Percentiles rank a stretch among this genome's conserved stretches.
Conservation (phyloP, 2,113 vertebrate genomes). For the Clarias magur region DNA sequence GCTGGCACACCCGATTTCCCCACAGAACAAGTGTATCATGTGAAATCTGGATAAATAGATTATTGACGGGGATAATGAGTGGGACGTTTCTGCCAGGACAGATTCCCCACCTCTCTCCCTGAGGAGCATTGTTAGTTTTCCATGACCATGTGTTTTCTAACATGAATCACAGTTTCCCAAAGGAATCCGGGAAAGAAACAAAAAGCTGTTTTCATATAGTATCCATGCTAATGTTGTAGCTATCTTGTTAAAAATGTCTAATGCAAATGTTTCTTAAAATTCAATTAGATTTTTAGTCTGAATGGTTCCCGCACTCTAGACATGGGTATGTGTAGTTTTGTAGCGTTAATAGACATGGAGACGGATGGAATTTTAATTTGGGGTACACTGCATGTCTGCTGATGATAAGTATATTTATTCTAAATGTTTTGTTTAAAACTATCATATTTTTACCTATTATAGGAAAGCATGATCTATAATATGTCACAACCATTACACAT, state of each 20-base stretch:
- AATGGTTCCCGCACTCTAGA: background rate
- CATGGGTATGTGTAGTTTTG: background rate
- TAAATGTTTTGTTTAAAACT: no score
- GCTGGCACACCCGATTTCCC: background rate
- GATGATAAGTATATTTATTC: no score
- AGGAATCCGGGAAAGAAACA: constrained; percentile 46
- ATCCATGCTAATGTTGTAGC: constrained; percentile 4
- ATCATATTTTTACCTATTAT: no score
- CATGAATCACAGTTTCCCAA: constrained; percentile 33
- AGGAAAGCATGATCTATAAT: no score
- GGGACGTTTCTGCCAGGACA: constrained; percentile 27
- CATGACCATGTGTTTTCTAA: constrained; percentile 35
- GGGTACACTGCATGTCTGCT: no score
- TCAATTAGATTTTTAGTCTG: background rate
- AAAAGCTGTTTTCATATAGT: background rate
- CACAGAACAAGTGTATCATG: constrained; percentile 3
- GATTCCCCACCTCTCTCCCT: constrained; percentile 18
- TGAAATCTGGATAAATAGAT: constrained; percentile 37
- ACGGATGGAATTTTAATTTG: background rate
- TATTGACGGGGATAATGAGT: constrained; percentile 39
- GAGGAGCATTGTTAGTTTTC: constrained; percentile 41
- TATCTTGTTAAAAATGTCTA: constrained; percentile 14
- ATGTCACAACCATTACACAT: no score
- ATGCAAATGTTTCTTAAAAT: background rate
- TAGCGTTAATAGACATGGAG: background rate